Percentiles rank a stretch among this genome's conserved stretches.
Evolutionary conservation across 2,113 vertebrate species (phyloP).

Genomic region (Phoenicopterus ruber): DNA sequence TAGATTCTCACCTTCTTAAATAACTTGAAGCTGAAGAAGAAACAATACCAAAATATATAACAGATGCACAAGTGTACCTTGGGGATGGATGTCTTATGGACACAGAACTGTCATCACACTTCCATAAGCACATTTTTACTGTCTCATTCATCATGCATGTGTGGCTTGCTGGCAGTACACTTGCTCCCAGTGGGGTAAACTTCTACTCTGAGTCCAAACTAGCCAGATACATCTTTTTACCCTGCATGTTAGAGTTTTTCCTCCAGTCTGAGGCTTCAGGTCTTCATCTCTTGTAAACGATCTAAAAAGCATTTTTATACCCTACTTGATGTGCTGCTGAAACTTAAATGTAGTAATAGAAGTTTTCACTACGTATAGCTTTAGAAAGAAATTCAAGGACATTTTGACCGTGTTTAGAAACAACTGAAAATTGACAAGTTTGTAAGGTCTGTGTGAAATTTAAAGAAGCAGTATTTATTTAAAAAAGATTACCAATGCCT

Average conservation of each 20-base stretch:
- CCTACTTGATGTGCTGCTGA: not conserved
- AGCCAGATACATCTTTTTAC: not conserved
- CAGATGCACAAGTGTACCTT: slow-evolving; percentile 30
- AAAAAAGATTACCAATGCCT: not conserved
- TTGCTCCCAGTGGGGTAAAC: not conserved
- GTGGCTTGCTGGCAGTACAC: not conserved
- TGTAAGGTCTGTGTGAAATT: not conserved
- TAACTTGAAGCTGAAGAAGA: slow-evolving; percentile 17
- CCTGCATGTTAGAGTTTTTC: not conserved
- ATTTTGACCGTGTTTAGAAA: not conserved
- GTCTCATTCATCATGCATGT: slow-evolving; percentile 35
- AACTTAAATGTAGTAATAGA: not conserved
- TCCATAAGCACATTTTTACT: slow-evolving; percentile 42
- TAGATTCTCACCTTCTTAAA: slow-evolving; percentile 40
- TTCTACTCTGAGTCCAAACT: not conserved
- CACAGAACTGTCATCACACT: slow-evolving; percentile 30
- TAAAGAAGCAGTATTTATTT: not conserved
- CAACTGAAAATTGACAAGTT: not conserved
- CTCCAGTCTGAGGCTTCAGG: not conserved
- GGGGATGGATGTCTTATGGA: slow-evolving; percentile 18
- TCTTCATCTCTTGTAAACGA: not conserved
- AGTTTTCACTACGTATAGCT: not conserved
- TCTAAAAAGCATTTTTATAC: not conserved
- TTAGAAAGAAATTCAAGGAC: not conserved
- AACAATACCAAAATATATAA: slow-evolving; percentile 41